Base-by-base conservation (phyloP, 2,797 vertebrate genomes). In the Anisognathus igniventris region DNA sequence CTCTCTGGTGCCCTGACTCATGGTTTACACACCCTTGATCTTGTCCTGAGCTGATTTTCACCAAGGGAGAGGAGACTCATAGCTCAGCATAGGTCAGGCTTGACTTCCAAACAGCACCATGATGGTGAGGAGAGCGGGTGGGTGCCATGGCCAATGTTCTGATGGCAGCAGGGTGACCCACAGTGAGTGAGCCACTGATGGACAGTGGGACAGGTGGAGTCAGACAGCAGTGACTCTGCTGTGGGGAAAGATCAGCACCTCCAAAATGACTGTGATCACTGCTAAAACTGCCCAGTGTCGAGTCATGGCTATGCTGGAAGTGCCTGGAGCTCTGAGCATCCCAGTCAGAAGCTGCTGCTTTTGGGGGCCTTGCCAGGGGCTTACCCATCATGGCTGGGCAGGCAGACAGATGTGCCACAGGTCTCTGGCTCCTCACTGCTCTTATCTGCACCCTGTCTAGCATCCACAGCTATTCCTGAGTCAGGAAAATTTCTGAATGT, bases 101-200 rank as follows among this genome's bases (percentile, higher is more conserved):
- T 47, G 42, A 3, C 6, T 66, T 91, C 47, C 58, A 81, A 65
- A 44, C 28, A 42, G 27, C 40, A 17, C 44, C 31, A n/a, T 0
- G 2, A 21, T 67, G 72, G 53, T 76, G 70, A 84, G 67, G 75
- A 78, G 66, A 33, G 64, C 8, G 4, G 14, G 20, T 3, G 1
- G 37, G 66, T 35, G 19, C 33, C 68, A 15, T 1, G 27, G 79
- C 30, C 87, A 74, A 5, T 0, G 12, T 16, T 67, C 67, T 61
- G 70, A 31, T 48, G 62, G 40, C 37, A 3, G 0, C 64, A 42
- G 64, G 19, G 22, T 57, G 58, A 78, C 54, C 7, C 14, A 12
- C 31, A 58, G 66, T 0, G 0, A 67, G 48, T 1, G 7, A 53
- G 17, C 24, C 10, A 4, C 61, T 77, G 88, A 39, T 0, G 2